Evolutionary conservation across 2,888 invertebrate genomes (phyloP).

Genomic region (Cephus runcator): DNA sequence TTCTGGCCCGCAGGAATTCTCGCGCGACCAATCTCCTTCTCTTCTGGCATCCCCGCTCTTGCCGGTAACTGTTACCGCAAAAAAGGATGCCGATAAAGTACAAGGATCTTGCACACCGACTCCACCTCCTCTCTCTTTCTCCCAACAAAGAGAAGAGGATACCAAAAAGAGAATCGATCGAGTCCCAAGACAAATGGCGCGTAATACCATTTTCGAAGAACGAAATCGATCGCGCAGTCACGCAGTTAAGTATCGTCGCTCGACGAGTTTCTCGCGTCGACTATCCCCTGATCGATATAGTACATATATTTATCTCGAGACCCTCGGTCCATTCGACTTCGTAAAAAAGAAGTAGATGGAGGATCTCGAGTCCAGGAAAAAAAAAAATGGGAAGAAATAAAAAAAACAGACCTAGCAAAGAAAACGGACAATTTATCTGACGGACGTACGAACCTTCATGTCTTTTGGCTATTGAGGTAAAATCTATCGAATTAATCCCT

Average conservation of each 20-base stretch:
- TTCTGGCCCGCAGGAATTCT: slow-evolving; percentile 7
- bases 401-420: too few species aligned
- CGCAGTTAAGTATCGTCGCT: background rate
- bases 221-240: background rate
- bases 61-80: background rate
- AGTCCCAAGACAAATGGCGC: background rate
- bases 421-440: too few species aligned
- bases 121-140: background rate
- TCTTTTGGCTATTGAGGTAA: too few species aligned
- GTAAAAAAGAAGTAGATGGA: too few species aligned
- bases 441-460: too few species aligned
- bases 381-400: too few species aligned
- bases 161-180: background rate
- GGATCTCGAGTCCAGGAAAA: too few species aligned
- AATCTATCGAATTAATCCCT: too few species aligned
- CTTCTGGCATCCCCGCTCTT: background rate
- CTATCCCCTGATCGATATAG: background rate
- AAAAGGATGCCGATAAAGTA: background rate
- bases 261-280: background rate
- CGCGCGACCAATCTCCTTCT: background rate
- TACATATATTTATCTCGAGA: background rate
- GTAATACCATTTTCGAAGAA: background rate
- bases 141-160: background rate
- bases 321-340: background rate
- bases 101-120: too few species aligned